Percentiles rank a stretch among this genome's conserved stretches.
Evolutionary conservation across 1,140 invertebrate species (phyloP).

Genomic region (Pseudomyrmex sp.): DNA sequence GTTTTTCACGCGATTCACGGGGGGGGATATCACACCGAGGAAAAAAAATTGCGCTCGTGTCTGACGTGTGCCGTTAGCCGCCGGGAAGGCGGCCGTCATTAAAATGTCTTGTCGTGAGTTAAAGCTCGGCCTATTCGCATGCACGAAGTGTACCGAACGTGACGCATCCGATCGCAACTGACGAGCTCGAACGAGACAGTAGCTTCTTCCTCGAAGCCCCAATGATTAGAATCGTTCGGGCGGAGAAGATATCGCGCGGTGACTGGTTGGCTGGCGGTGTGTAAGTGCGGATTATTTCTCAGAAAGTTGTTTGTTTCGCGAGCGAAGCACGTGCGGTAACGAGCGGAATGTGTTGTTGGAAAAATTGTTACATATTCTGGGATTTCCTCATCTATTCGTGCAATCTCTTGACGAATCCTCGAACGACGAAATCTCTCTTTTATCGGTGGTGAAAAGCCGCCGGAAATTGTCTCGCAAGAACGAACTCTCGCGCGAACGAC

Average conservation of each 20-base stretch:
- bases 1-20: constrained; percentile 37
- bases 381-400: too few species aligned
- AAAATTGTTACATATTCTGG: too few species aligned
- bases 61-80: constrained; percentile 61
- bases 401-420: too few species aligned
- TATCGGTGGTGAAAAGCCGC: background rate
- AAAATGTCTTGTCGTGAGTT: constrained; percentile 67
- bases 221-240: constrained; percentile 29
- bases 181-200: background rate
- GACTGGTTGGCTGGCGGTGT: background rate
- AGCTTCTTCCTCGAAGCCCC: constrained; percentile 50
- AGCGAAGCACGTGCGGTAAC: background rate
- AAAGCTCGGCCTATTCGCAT: constrained; percentile 63
- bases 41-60: constrained; percentile 59
- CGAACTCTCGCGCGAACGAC: background rate
- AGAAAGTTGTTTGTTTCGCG: background rate
- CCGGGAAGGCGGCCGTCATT: constrained; percentile 65
- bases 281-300: background rate
- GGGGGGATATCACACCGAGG: background rate
- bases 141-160: constrained; percentile 59
- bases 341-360: background rate
- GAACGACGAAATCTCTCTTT: background rate
- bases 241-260: background rate
- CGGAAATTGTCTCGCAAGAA: background rate
- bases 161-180: constrained; percentile 49